Percentiles rank a stretch among this genome's conserved stretches.
phyloP scores from a whole-genome alignment of 2,113 vertebrate species.

The Egretta garzetta region DNA sequence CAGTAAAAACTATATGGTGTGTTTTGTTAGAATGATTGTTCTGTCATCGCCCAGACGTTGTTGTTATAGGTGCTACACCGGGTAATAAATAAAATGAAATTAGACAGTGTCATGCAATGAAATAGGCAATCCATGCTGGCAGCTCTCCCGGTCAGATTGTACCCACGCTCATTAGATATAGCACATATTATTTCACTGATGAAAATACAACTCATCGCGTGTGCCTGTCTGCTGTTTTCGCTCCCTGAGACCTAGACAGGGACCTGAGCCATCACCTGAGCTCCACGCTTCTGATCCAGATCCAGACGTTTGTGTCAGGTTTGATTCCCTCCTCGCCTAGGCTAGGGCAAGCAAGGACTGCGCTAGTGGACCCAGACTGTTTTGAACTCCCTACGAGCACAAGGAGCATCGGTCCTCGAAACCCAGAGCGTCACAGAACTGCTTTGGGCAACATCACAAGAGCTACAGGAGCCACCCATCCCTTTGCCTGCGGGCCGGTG shows the following conservation, averaged over 20 bases:
- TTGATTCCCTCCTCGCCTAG: background rate
- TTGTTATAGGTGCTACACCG: background rate
- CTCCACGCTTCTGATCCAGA: background rate
- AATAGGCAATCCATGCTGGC: background rate
- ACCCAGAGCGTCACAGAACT: background rate
- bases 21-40: background rate
- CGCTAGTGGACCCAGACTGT: rapidly evolving
- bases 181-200: background rate
- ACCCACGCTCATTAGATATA: background rate
- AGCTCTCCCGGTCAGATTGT: background rate
- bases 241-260: background rate
- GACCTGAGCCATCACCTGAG: background rate
- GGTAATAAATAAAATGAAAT: background rate
- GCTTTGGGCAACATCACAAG: background rate
- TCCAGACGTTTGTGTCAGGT: background rate
- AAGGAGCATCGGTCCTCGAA: background rate
- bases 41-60: background rate
- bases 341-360: background rate
- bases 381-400: background rate
- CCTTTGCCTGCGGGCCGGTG: no score
- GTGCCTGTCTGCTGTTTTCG: background rate
- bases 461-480: background rate
- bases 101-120: background rate
- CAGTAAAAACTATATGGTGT: background rate
- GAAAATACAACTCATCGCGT: background rate